Conservation (phyloP, 2,888 invertebrate species). For the Andrena bicolor region DNA sequence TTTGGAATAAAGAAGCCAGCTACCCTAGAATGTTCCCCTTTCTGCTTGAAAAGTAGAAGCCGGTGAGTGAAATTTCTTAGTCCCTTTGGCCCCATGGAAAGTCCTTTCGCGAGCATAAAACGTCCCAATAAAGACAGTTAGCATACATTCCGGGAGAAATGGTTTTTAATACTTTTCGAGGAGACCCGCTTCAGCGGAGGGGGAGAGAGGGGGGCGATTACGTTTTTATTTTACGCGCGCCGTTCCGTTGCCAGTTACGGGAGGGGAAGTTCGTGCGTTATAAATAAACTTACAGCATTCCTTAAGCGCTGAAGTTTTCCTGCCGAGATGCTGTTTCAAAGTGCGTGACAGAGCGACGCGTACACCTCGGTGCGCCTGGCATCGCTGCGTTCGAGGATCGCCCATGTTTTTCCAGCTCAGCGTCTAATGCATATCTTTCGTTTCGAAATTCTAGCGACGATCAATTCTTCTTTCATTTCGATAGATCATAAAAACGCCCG, state of each 20-base stretch:
- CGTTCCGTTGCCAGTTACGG: not conserved
- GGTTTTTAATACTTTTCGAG: conserved; percentile 30
- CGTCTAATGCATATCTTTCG: not conserved
- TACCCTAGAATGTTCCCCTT: not conserved
- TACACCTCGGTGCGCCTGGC: not conserved
- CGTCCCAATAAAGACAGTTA: conserved; percentile 13
- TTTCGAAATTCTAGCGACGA: not conserved
- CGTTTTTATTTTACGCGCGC: conserved; percentile 17
- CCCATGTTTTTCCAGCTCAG: not conserved
- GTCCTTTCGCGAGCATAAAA: not conserved
- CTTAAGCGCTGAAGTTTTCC: conserved; percentile 5
- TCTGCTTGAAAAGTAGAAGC: not conserved
- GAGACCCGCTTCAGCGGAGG: not conserved
- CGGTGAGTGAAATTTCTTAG: not conserved
- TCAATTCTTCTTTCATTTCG: not conserved
- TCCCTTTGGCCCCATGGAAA: not conserved
- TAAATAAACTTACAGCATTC: conserved; percentile 20
- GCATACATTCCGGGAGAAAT: conserved; percentile 20
- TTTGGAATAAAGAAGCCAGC: too few relatives aligned
- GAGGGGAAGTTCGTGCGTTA: not conserved
- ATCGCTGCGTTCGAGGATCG: not conserved
- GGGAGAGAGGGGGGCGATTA: conserved; percentile 14
- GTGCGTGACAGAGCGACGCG: not conserved
- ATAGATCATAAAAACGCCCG: not conserved
- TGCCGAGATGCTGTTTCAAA: not conserved